Evolutionary conservation across 2,888 invertebrate species (phyloP).

Genomic region (Adela reaumurella): DNA sequence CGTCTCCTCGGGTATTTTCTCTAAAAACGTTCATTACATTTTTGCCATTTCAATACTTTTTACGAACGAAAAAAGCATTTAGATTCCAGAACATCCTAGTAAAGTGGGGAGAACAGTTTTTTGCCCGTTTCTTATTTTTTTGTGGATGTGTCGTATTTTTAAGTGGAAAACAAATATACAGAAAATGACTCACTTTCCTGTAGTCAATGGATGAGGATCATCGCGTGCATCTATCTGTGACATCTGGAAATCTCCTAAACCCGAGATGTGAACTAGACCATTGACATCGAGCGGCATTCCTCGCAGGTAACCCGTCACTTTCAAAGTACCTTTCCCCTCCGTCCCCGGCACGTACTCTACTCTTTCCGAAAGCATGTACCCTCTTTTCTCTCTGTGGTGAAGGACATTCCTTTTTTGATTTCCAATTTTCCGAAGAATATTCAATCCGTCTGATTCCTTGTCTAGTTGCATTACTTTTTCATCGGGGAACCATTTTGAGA

Average conservation of each 20-base stretch:
- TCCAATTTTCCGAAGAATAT: constrained; percentile 65
- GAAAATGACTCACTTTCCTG: constrained; percentile 33
- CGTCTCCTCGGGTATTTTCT: constrained; percentile 36
- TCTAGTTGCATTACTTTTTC: constrained; percentile 80
- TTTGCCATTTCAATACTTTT: background rate
- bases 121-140: too few species aligned
- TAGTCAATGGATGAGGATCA: constrained; percentile 64
- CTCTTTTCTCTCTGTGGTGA: constrained; percentile 72
- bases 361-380: constrained; percentile 81
- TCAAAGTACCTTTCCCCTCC: constrained; percentile 62
- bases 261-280: constrained; percentile 84
- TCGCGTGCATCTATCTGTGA: constrained; percentile 66
- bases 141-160: too few species aligned
- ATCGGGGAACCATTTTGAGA: constrained; percentile 74
- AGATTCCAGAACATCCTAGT: too few species aligned
- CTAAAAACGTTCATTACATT: constrained; percentile 15
- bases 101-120: too few species aligned
- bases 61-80: constrained; percentile 1
- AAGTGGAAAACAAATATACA: constrained; percentile 1
- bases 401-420: constrained; percentile 76
- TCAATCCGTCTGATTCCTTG: constrained; percentile 69
- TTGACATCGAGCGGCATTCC: constrained; percentile 84
- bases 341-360: constrained; percentile 59
- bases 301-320: constrained; percentile 83
- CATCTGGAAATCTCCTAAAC: constrained; percentile 93